A percentile compares a stretch with the other conserved stretches of the same genome.
Conservation (phyloP, 2,888 invertebrate species). For the Erebia ligea region DNA sequence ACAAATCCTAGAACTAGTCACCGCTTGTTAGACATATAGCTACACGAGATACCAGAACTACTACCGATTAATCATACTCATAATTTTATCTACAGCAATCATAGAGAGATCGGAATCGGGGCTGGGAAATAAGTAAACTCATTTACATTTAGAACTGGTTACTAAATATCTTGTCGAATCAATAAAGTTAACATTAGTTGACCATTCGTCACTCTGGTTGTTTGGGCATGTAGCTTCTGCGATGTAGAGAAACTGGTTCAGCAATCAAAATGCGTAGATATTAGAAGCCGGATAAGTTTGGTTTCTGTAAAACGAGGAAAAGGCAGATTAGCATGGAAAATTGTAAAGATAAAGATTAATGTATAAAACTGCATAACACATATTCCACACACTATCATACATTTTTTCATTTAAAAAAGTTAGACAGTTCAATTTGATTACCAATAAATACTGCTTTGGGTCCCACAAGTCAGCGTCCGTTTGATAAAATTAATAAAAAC, state of each 20-base stretch:
- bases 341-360: background rate
- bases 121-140: background rate
- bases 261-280: conserved; percentile 7
- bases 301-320: conserved; percentile 13
- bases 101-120: background rate
- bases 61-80: background rate
- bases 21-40: background rate
- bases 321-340: conserved; percentile 1
- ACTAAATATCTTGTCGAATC: conserved; percentile 1
- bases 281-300: background rate
- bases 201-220: conserved; percentile 8
- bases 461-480: too few species aligned
- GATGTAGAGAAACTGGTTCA: conserved; percentile 10
- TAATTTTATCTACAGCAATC: too few species aligned
- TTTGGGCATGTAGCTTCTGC: conserved; percentile 3
- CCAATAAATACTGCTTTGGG: too few species aligned
- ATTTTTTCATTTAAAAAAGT: too few species aligned
- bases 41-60: background rate
- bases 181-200: background rate
- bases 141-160: background rate
- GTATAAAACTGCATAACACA: too few species aligned
- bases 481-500: too few species aligned
- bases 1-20: conserved; percentile 4
- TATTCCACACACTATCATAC: too few species aligned
- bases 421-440: too few species aligned